A percentile compares a stretch with the other conserved stretches of the same genome.
Evolutionary conservation across 2,113 vertebrate species (phyloP).

Genomic region (Pongo pygmaeus): DNA sequence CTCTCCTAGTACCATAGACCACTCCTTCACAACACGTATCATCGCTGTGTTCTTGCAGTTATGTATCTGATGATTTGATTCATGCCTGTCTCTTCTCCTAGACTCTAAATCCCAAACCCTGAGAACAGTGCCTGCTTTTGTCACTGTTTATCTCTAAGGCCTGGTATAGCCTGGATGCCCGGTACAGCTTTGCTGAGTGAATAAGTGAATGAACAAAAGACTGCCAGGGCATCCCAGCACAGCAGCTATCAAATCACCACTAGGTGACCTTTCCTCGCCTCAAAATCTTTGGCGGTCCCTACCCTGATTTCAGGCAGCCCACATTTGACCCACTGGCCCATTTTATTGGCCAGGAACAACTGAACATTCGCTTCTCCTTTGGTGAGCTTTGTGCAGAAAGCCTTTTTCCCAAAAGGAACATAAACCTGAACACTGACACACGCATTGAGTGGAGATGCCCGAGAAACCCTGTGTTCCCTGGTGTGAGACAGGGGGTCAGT

Average conservation of each 20-base stretch:
- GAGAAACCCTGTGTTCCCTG: background rate
- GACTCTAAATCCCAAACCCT: background rate
- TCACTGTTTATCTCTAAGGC: background rate
- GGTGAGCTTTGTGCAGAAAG: background rate
- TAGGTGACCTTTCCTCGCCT: background rate
- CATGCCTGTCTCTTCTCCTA: background rate
- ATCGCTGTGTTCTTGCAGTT: background rate
- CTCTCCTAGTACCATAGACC: background rate
- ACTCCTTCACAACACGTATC: background rate
- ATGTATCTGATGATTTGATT: background rate
- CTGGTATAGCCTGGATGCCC: background rate
- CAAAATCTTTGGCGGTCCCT: background rate
- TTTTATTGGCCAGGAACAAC: background rate
- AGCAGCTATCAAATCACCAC: background rate
- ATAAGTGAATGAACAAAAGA: background rate
- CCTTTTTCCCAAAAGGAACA: background rate
- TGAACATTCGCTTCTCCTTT: background rate
- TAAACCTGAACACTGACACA: background rate
- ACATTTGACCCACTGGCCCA: fast-evolving
- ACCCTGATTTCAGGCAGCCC: background rate
- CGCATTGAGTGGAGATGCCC: no score
- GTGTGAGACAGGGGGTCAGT: background rate
- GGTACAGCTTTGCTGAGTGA: background rate
- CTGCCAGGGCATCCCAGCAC: background rate
- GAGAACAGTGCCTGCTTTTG: background rate